phyloP scores from a whole-genome alignment of 1,140 invertebrate species.

The Leptestheria dahalacensis region DNA sequence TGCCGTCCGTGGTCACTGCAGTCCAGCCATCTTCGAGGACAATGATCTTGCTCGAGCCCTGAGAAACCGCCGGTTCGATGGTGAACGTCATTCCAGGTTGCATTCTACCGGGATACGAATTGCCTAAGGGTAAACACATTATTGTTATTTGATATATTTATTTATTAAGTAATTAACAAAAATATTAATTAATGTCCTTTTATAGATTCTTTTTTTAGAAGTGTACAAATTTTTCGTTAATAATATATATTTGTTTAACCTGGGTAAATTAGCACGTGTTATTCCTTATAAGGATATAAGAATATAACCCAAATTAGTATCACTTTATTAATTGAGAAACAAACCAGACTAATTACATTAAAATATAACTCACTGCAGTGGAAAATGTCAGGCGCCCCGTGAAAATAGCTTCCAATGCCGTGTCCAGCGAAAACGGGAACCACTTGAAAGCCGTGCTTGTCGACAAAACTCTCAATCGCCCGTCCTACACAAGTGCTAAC shows the following conservation, averaged over 20 bases:
- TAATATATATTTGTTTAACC: too few species aligned
- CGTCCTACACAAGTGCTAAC: constrained; percentile 22
- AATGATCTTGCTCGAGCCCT: constrained; percentile 47
- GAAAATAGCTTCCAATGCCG: constrained; percentile 83
- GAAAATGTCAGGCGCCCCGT: constrained; percentile 76
- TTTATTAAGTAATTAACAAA: too few species aligned
- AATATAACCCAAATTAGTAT: too few species aligned
- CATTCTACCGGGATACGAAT: constrained; percentile 57
- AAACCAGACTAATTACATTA: neutral
- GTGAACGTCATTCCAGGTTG: constrained; percentile 81
- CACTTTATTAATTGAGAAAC: neutral
- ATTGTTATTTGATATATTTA: too few species aligned
- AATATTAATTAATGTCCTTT: too few species aligned
- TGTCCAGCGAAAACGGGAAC: constrained; percentile 74
- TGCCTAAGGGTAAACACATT: too few species aligned
- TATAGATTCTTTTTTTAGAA: too few species aligned
- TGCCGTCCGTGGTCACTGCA: constrained; percentile 54
- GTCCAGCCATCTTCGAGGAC: constrained; percentile 81
- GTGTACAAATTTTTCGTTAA: too few species aligned
- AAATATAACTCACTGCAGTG: constrained; percentile 36
- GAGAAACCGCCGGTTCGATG: constrained; percentile 73
- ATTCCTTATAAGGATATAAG: too few species aligned
- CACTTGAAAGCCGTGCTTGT: constrained; percentile 44
- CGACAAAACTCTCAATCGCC: constrained; percentile 46
- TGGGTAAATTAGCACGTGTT: too few species aligned